Evolutionary conservation across 2,888 invertebrate genomes (phyloP).

Genomic region (Eilema griseolum): DNA sequence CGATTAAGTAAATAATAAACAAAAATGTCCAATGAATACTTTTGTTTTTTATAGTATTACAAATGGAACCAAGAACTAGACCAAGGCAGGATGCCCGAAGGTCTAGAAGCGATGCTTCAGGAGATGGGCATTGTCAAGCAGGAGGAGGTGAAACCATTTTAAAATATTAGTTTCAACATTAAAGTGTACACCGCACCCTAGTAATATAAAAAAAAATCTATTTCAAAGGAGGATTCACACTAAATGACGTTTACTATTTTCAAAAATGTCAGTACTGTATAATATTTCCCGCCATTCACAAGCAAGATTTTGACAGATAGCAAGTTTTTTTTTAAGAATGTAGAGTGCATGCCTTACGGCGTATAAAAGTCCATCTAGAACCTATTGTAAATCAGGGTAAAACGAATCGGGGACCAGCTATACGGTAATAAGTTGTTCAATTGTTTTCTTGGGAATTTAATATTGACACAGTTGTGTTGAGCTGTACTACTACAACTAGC

Average conservation of each 20-base stretch:
- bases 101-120: slow-evolving; percentile 91
- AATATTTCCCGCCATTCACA: slow-evolving; percentile 6
- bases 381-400: neutral
- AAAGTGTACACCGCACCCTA: slow-evolving; percentile 5
- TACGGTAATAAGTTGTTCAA: slow-evolving; percentile 5
- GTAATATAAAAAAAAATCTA: neutral
- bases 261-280: neutral
- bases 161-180: slow-evolving; percentile 41
- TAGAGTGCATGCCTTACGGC: neutral
- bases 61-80: slow-evolving; percentile 93
- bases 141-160: slow-evolving; percentile 81
- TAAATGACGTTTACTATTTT: slow-evolving; percentile 8
- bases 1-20: neutral
- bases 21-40: neutral
- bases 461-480: slow-evolving; percentile 12
- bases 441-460: neutral
- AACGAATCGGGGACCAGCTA: slow-evolving; percentile 13
- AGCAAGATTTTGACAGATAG: neutral
- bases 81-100: slow-evolving; percentile 93
- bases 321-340: neutral
- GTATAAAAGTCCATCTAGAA: neutral
- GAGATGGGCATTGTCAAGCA: slow-evolving; percentile 91
- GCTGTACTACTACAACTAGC: neutral
- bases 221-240: neutral
- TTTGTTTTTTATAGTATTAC: slow-evolving; percentile 88